These are phyloP conservation scores for Heliornis fulica DNA, from an alignment of 2,113 vertebrate genomes.

Conservation along the genomic window DNA sequence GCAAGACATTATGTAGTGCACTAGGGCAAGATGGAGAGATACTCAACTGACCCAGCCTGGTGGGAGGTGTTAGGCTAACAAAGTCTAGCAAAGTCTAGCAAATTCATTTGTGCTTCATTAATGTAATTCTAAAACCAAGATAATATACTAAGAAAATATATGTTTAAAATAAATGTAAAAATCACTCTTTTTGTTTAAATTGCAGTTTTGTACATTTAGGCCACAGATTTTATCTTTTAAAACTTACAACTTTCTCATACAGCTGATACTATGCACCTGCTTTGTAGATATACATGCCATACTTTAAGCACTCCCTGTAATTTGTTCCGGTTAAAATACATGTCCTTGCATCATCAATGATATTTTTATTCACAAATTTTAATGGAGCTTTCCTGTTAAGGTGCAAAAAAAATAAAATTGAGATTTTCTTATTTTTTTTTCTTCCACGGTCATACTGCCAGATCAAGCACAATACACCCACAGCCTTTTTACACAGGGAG, in stretches of 20 bases:
- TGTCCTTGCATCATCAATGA: background rate
- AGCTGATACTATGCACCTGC: background rate
- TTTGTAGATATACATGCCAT: background rate
- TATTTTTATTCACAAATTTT: background rate
- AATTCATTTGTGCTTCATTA: background rate
- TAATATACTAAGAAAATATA: background rate
- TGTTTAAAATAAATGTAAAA: background rate
- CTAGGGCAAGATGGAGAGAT: background rate
- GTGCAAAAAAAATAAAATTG: slow-evolving; percentile 1
- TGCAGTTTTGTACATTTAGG: background rate
- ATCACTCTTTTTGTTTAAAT: background rate
- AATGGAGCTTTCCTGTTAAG: background rate
- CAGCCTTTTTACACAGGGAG: slow-evolving; percentile 5
- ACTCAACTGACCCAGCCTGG: background rate
- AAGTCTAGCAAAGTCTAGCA: background rate
- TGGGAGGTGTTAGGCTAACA: background rate
- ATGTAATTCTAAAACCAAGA: background rate
- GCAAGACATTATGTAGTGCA: background rate
- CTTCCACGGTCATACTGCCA: background rate
- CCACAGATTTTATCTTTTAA: background rate
- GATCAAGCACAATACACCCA: slow-evolving; percentile 23
- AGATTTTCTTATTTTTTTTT: no score
- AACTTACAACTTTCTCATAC: background rate
- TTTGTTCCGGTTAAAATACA: background rate
- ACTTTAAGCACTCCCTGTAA: background rate